These are phyloP conservation scores for Scalopus aquaticus DNA, from an alignment of 2,113 vertebrate genomes.

Conservation along the genomic window DNA sequence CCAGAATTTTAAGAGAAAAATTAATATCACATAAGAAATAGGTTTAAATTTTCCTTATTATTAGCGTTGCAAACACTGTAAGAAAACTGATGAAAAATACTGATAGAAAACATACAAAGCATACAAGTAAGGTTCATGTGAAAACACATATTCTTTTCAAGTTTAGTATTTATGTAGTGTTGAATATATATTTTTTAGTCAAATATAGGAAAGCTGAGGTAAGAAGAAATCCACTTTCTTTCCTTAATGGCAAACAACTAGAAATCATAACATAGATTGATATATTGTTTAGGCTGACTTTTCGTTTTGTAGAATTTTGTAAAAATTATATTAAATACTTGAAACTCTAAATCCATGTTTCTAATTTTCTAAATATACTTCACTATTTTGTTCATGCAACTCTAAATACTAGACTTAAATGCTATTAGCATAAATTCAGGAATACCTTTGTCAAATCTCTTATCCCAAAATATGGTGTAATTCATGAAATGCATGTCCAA, in stretches of 20 bases:
- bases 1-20: conserved; percentile 50
- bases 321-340: background rate
- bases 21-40: background rate
- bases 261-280: background rate
- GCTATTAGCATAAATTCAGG: background rate
- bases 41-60: background rate
- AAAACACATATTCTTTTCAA: background rate
- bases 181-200: background rate
- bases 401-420: background rate
- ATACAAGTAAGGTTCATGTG: background rate
- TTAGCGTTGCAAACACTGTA: background rate
- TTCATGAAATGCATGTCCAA: background rate
- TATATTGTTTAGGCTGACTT: background rate
- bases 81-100: too few relatives aligned
- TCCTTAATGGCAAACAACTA: background rate
- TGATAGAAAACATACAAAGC: background rate
- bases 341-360: background rate
- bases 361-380: background rate
- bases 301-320: conserved; percentile 4
- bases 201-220: background rate
- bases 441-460: background rate
- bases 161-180: background rate
- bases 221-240: background rate
- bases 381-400: background rate
- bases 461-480: background rate